A percentile compares a stretch with the other conserved stretches of the same genome.
These are phyloP conservation scores for Taphrorychus bicolor DNA, from an alignment of 2,888 invertebrate genomes.

Conservation along the genomic window DNA sequence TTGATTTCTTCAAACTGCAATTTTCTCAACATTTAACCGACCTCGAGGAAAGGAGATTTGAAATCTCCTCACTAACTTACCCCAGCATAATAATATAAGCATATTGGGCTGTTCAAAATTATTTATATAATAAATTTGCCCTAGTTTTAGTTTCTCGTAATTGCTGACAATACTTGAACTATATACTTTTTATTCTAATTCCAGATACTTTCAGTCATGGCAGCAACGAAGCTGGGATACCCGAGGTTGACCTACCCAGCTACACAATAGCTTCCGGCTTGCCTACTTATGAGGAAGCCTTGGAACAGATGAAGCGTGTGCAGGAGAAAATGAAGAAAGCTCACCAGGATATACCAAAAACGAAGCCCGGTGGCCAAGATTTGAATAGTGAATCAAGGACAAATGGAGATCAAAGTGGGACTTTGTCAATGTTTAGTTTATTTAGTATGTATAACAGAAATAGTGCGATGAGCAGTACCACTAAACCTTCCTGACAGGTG, in stretches of 20 bases:
- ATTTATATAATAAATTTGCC: too few relatives aligned
- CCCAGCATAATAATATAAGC: too few relatives aligned
- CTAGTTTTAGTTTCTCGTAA: too few relatives aligned
- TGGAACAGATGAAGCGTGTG: slow-evolving; percentile 65
- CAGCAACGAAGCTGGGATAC: slow-evolving; percentile 54
- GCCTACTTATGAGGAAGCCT: slow-evolving; percentile 69
- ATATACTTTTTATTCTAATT: slow-evolving; percentile 49
- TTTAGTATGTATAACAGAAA: slow-evolving; percentile 53
- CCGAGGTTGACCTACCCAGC: slow-evolving; percentile 65
- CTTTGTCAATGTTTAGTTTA: slow-evolving; percentile 56
- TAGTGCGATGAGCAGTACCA: slow-evolving; percentile 16
- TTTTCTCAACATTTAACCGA: too few relatives aligned
- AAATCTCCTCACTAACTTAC: too few relatives aligned
- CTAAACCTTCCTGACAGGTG: neutral
- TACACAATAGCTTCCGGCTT: slow-evolving; percentile 71
- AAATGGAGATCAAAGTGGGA: slow-evolving; percentile 48
- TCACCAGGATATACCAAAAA: neutral
- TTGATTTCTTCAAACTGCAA: too few relatives aligned
- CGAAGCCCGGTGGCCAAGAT: slow-evolving; percentile 22
- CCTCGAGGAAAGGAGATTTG: too few relatives aligned
- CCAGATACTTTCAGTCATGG: slow-evolving; percentile 42
- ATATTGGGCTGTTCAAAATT: too few relatives aligned
- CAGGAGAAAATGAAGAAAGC: slow-evolving; percentile 40
- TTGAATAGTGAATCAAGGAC: neutral
- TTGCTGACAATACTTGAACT: too few relatives aligned